Evolutionary conservation across 2,113 vertebrate genomes (phyloP).

Genomic region (Nanorana parkeri): DNA sequence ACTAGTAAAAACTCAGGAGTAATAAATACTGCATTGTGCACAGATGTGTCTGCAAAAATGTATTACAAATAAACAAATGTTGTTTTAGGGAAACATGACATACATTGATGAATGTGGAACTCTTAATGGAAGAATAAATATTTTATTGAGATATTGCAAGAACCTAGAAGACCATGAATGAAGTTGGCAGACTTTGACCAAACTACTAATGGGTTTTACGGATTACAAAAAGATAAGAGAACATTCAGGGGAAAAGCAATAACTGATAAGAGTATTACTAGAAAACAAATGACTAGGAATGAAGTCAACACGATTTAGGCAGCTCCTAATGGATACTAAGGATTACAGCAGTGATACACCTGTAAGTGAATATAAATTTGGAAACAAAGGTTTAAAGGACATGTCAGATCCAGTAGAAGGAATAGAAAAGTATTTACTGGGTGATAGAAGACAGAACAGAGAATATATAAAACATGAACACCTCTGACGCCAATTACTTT

Average conservation of each 20-base stretch:
- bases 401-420: conserved; percentile 14
- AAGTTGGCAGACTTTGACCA: conserved; percentile 33
- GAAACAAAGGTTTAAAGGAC: background rate
- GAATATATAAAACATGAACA: background rate
- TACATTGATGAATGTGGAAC: conserved; percentile 31
- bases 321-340: conserved; percentile 16
- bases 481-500: conserved; percentile 24
- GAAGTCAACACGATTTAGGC: conserved; percentile 7
- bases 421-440: background rate
- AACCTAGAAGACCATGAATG: conserved; percentile 17
- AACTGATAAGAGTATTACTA: conserved; percentile 54
- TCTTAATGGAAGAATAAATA: conserved; percentile 47
- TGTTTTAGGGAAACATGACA: background rate
- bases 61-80: background rate
- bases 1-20: too few species aligned
- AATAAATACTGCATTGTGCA: too few species aligned
- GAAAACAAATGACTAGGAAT: conserved; percentile 31
- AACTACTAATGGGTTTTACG: conserved; percentile 44
- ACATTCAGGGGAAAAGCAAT: conserved; percentile 31
- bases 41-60: conserved; percentile 5
- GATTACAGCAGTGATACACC: conserved; percentile 24
- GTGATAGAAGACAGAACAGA: conserved; percentile 7
- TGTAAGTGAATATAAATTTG: conserved; percentile 9
- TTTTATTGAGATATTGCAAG: conserved; percentile 4
- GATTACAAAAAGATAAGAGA: conserved; percentile 44